Evolutionary conservation across 92 coral and sea anemone species (phyloP), one percentile per base, ranked within the genome.

Genomic region (Actinostola sp.): DNA sequence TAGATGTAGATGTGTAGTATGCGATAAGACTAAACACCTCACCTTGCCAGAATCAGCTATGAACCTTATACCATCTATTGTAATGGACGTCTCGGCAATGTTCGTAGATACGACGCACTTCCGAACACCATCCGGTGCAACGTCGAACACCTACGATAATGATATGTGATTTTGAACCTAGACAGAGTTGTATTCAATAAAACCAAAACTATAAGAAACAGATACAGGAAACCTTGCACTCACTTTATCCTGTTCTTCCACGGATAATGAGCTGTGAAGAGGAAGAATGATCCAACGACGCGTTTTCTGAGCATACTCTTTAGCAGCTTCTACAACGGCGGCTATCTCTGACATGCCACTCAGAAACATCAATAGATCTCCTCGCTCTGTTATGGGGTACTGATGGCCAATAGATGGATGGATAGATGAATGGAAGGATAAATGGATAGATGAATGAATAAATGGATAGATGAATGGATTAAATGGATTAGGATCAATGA

Each of bases 11-110:
- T 14, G 45, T 39, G 8, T 7, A 39, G 7, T 7, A 39, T 20
- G 20, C 11, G 33, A 62, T 26, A 44, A 62, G 13, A 1, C 3
- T 2, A 46, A 16, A 46, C 9, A 38, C 1, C 48, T 1, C 77
- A 94, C 97, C 94, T 94, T 94, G 53, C 98, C 98, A 9, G 98
- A 93, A 55, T 93, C 98, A 4, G 86, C 97, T 27, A 93, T 93
- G 75, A 93, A 93, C 23, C 98, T 64, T 2, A 93, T 87, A 20
- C 98, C 98, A 64, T 93, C 98, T 19, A 93, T 93, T 6, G 98
- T 93, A 66, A 93, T 92, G 20, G 98, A 93, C 10, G 98, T 93
- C 73, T 93, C 98, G 26, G 98, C 98, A 67, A 93, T 93, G 81
- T 93, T 93, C 48, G 98, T 93, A 19, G 97, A 76, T 44, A 93